A percentile compares a stretch with the other conserved stretches of the same genome.
Conservation (phyloP, 2,113 vertebrate genomes). For the Proterorhinus semilunaris region DNA sequence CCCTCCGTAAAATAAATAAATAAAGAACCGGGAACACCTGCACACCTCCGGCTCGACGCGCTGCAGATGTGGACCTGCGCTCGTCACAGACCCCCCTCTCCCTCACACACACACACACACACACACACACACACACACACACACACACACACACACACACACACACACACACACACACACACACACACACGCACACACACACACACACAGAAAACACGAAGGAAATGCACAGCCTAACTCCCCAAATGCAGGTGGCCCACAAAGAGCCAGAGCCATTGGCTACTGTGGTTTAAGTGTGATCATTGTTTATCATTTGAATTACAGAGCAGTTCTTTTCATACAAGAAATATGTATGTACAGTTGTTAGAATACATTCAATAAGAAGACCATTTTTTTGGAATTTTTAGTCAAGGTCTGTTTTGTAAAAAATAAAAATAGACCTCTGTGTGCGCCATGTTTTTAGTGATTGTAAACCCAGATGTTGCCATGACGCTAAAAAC, state of each 20-base stretch:
- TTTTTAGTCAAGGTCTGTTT: no score
- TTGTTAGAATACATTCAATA: no score
- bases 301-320: constrained; percentile 32
- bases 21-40: constrained; percentile 65
- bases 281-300: constrained; percentile 4
- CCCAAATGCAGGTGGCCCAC: constrained; percentile 58
- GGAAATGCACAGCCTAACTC: constrained; percentile 5
- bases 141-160: background rate
- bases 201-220: no score
- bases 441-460: no score
- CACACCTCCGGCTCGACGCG: constrained; percentile 46
- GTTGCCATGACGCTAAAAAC: no score
- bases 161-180: constrained; percentile 12
- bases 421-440: no score
- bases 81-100: constrained; percentile 4
- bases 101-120: constrained; percentile 18
- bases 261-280: constrained; percentile 23
- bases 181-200: background rate
- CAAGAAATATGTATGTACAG: background rate
- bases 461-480: no score
- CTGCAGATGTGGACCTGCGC: constrained; percentile 29
- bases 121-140: background rate
- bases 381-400: no score
- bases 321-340: constrained; percentile 26
- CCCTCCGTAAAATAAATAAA: constrained; percentile 55